Evolutionary conservation across 2,113 vertebrate genomes (phyloP), one percentile per base, ranked within the genome.

Genomic region (Oreamnos americanus): DNA sequence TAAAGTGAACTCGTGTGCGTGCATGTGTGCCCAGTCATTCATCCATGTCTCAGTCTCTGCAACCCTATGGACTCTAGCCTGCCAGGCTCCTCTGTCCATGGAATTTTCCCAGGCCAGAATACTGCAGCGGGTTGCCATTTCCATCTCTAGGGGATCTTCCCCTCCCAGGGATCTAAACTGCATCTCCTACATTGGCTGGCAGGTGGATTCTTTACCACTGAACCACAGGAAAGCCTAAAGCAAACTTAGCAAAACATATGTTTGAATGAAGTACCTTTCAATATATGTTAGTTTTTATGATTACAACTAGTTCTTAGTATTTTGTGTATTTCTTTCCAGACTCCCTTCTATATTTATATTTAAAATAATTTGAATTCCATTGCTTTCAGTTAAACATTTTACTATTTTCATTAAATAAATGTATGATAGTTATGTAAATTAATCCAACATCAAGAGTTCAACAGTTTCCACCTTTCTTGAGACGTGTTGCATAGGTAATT

Each of bases 381-480:
- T 79, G 19, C 16, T 87, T 91, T 95, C 53, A 43, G 9, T 78
- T 97, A 60, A 87, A 53, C 33, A 45, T 67, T 95, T 92, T 87
- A 28, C 64, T 74, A 43, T 92, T 88, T 97, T 86, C 12, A 51
- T 67, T 93, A 51, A 57, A 51, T 62, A 49, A 33, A 39, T 83
- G 92, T 43, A 53, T 89, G 55, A 84, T 76, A n/a, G 39, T 89
- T 88, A n/a, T 26, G 21, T 45, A 94, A 98, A 86, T 82, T 60
- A 87, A 93, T 15, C 39, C 97, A 67, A 82, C 19, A 39, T 78
- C 15, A 39, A 87, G 43, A 92, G 3, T 49, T 86, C 87, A 92
- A 26, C n/a, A 5, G 5, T 96, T 90, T 90, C n/a, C 15, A 36
- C 6, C 60, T 94, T 39, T 79, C 25, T 79, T 45, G 45, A 91